Evolutionary conservation across 2,113 vertebrate genomes (phyloP), one percentile per base, ranked within the genome.

Genomic region (Ciconia stormi): DNA sequence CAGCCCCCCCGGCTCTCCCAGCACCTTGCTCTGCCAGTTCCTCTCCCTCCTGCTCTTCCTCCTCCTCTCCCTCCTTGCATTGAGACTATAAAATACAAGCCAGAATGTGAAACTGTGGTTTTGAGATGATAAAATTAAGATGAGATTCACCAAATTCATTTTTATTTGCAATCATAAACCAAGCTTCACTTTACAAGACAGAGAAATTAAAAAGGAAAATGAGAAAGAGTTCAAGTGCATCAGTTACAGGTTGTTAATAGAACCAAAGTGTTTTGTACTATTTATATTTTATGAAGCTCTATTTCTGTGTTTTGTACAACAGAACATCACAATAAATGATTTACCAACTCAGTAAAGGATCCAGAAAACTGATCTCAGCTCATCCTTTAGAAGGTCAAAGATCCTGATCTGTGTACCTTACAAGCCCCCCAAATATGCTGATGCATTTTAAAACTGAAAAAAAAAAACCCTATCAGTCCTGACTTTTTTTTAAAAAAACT

Each of bases 231-330:
- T 97, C 97, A 95, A 97, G 91, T 96, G 95, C 78, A 32, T 96
- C 96, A 95, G 96, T 95, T 97, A 93, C 90, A 97, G 94, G 65
- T 95, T 96, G 91, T 97, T 97, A 97, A 97, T 96, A 97, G 95
- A 95, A 94, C 42, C 76, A 79, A 97, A 94, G 82, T 97, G 96
- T 98, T 98, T 98, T 92, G 93, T 74, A 74, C 47, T 97, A 98
- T 98, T 97, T 97, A 98, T 98, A 98, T 98, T 98, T 98, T 97
- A 98, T 98, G 98, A 97, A 97, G 97, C 66, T 16, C 93, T 98
- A 61, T 84, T 97, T 92, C 96, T 95, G 91, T 85, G 90, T 97
- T 98, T 97, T 97, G 97, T 97, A 97, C 97, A 98, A 97, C 87
- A 96, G 63, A 96, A 82, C 62, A 90, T 97, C 92, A 91, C 94